Base-by-base conservation (phyloP, 2,888 invertebrate species). In the Selenia dentaria region DNA sequence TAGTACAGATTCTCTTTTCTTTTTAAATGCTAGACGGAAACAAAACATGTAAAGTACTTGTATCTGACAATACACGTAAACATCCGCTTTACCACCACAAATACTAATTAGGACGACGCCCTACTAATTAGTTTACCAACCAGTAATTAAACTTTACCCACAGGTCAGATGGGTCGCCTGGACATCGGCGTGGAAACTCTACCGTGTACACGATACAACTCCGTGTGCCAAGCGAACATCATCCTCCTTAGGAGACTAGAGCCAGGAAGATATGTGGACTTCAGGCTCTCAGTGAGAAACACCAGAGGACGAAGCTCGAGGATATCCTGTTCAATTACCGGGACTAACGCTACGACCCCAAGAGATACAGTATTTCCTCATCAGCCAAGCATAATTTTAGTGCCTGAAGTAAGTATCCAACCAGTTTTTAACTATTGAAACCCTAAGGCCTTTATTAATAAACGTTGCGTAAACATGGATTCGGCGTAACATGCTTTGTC, bases 191-290 rank as follows among this genome's bases (percentile, higher is more conserved):
- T 97, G 55, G 95, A 96, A 74, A 94, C 95, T 60, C 92, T 97
- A 46, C 96, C 96, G 33, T 97, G 97, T 89, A 95, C 95, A 46
- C 92, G 95, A 59, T 96, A 96, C 87, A 96, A 97, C 89, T 96
- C 96, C 37, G 94, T 96, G 65, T 97, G 97, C 83, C 96, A 97
- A 81, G 97, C 97, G 43, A 97, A 97, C 82, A 94, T 97, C 62
- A 93, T 96, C 57, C 90, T 97, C 54, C 93, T 94, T 57, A 92
- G 94, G 64, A 92, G 94, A 53, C 85, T 97, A 64, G 95, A 95
- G 77, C 93, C 95, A 0, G 96, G 96, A n/a, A 93, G 96, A 50
- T 94, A 95, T 67, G 96, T 96, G 81, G 96, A 96, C 89, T 96
- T 96, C 83, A 92, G 94, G 54, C 90, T 93, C 50, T 92, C 93